These are phyloP conservation scores for Sepioteuthis lessoniana DNA, from an alignment of 2,888 invertebrate species.

Conservation along the genomic window DNA sequence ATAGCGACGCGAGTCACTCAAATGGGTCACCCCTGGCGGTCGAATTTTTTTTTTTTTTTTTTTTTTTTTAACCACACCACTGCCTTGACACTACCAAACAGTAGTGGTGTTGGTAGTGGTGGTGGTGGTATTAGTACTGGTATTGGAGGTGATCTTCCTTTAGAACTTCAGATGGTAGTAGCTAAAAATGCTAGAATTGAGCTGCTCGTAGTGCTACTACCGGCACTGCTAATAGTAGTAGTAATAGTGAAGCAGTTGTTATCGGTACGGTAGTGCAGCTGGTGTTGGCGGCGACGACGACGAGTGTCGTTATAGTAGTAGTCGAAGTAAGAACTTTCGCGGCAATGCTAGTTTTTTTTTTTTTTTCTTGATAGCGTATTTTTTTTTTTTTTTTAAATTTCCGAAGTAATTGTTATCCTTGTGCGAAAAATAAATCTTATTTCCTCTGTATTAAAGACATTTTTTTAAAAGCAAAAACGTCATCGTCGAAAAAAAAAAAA, in stretches of 20 bases:
- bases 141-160: constrained; percentile 33
- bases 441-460: not conserved
- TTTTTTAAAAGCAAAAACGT: not conserved
- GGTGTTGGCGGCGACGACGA: not conserved
- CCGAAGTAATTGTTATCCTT: not conserved
- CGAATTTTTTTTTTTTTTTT: constrained; percentile 24
- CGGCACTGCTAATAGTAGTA: not conserved
- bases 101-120: constrained; percentile 11
- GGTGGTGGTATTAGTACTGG: not conserved
- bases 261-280: constrained; percentile 1
- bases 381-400: not conserved
- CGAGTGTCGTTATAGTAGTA: constrained; percentile 33
- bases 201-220: constrained; percentile 7
- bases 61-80: constrained; percentile 25
- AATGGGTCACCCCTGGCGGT: constrained; percentile 35
- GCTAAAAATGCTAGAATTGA: not conserved
- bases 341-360: not conserved
- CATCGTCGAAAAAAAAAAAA: not conserved
- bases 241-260: not conserved
- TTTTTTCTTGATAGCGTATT: not conserved
- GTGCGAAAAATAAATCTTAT: not conserved
- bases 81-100: constrained; percentile 33
- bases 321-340: not conserved
- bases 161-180: constrained; percentile 17
- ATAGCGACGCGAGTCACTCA: not conserved